Conservation (phyloP, 2,797 vertebrate species). For the Gambusia yucatana region DNA sequence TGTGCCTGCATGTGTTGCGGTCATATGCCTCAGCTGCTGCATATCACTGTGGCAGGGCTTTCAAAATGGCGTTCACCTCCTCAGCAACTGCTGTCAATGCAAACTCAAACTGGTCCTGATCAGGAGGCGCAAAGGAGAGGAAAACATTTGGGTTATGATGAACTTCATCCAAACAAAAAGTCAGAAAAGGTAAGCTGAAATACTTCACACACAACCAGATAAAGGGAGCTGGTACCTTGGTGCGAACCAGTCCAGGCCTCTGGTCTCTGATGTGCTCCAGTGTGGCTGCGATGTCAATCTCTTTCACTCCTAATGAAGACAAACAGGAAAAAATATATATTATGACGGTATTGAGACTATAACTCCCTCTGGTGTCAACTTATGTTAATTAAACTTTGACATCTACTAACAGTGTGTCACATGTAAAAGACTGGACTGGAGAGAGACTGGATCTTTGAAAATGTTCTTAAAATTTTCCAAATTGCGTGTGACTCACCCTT, state of each 20-base stretch:
- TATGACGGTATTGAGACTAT: neutral
- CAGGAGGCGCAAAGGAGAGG: neutral
- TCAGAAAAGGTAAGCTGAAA: neutral
- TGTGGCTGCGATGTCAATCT: slow-evolving; percentile 96
- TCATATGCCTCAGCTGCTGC: slow-evolving; percentile 29
- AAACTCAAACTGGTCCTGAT: slow-evolving; percentile 97
- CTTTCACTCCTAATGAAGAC: slow-evolving; percentile 89
- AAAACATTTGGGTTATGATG: neutral
- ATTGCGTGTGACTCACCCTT: slow-evolving; percentile 84
- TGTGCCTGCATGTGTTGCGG: slow-evolving; percentile 31
- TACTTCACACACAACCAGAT: slow-evolving; percentile 8
- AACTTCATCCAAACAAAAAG: neutral
- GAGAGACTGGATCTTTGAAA: neutral
- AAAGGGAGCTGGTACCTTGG: slow-evolving; percentile 85
- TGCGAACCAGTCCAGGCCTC: slow-evolving; percentile 91
- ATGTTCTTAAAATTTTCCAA: neutral
- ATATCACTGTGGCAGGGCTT: slow-evolving; percentile 93
- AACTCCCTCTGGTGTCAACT: slow-evolving; percentile 32
- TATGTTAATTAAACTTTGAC: neutral
- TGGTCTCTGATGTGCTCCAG: slow-evolving; percentile 97
- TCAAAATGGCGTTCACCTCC: slow-evolving; percentile 97
- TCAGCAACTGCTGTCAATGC: slow-evolving; percentile 95
- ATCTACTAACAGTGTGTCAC: neutral
- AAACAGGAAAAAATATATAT: neutral
- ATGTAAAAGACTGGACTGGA: neutral